These are phyloP conservation scores for Heliconius ethilla DNA, from an alignment of 2,888 invertebrate genomes.

Conservation along the genomic window DNA sequence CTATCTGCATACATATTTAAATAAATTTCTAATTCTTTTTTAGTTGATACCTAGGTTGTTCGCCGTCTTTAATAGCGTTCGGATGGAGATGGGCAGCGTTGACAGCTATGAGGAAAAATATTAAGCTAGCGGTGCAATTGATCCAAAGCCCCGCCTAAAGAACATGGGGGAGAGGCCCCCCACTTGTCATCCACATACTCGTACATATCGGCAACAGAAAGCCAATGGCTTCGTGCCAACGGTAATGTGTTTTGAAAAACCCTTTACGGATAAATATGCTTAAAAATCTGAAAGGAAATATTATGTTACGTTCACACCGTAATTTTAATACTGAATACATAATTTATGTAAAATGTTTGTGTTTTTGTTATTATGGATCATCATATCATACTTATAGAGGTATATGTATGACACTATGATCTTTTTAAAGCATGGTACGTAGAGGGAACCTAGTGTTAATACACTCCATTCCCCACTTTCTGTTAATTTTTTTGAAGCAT, in stretches of 20 bases:
- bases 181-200: constrained; percentile 64
- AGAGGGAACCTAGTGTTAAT: too few species aligned
- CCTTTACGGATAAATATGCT: constrained; percentile 57
- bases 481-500: too few species aligned
- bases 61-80: constrained; percentile 89
- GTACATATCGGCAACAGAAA: constrained; percentile 65
- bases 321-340: not conserved
- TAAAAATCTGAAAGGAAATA: constrained; percentile 54
- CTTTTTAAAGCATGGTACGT: too few species aligned
- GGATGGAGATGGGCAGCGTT: constrained; percentile 92
- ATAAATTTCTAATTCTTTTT: not conserved
- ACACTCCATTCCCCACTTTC: too few species aligned
- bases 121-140: constrained; percentile 79
- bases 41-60: constrained; percentile 70
- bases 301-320: constrained; percentile 14
- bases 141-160: constrained; percentile 81
- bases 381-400: not conserved
- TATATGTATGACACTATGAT: too few species aligned
- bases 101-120: constrained; percentile 84
- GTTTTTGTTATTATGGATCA: not conserved
- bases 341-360: not conserved
- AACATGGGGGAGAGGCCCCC: constrained; percentile 57
- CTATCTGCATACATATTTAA: too few species aligned
- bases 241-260: constrained; percentile 60
- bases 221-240: constrained; percentile 65